These are phyloP conservation scores for Gymnoscopelus microlampas DNA, from an alignment of 2,797 vertebrate genomes.

Conservation along the genomic window DNA sequence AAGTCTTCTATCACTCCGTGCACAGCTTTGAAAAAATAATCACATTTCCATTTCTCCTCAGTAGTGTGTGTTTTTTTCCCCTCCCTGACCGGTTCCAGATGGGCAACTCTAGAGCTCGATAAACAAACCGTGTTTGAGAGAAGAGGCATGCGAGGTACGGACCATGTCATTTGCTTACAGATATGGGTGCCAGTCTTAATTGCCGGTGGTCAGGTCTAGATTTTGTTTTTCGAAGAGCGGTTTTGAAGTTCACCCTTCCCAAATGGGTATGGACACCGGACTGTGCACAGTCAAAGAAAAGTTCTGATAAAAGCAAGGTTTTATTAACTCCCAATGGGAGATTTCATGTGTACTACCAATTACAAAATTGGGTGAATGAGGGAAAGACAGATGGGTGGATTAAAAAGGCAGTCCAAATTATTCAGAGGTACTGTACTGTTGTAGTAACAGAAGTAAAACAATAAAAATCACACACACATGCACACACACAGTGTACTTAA, in stretches of 20 bases:
- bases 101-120: conserved; percentile 50
- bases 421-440: too few species aligned
- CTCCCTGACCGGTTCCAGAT: conserved; percentile 76
- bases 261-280: too few species aligned
- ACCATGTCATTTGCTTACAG: conserved; percentile 53
- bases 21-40: conserved; percentile 75
- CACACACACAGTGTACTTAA: conserved; percentile 11
- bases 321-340: too few species aligned
- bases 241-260: too few species aligned
- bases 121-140: conserved; percentile 58
- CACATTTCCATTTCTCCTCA: conserved; percentile 70
- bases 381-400: too few species aligned
- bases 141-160: conserved; percentile 31
- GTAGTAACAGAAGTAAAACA: background rate
- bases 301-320: too few species aligned
- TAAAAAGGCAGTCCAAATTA: too few species aligned
- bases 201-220: conserved; percentile 46
- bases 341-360: too few species aligned
- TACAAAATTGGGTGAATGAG: too few species aligned
- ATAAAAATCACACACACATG: conserved; percentile 16
- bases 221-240: conserved; percentile 26
- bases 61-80: conserved; percentile 32
- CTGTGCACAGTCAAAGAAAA: too few species aligned
- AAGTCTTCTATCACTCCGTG: conserved; percentile 72
- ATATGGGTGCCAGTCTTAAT: conserved; percentile 58